Conservation (phyloP, 2,888 invertebrate genomes). For the Drosophila tripunctata region DNA sequence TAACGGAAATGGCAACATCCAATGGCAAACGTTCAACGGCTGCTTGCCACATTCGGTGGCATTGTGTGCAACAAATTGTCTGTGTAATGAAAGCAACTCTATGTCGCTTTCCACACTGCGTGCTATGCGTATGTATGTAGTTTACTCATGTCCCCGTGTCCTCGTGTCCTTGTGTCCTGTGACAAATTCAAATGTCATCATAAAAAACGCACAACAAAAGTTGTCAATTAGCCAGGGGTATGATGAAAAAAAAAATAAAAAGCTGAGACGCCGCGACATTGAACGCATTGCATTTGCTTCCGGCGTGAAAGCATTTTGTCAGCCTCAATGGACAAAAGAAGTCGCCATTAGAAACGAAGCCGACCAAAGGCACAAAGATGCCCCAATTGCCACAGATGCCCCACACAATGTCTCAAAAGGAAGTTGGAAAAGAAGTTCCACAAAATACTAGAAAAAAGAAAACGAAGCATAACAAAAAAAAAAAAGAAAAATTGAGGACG, state of each 20-base stretch:
- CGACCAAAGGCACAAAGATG: background rate
- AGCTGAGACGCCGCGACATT: slow-evolving; percentile 29
- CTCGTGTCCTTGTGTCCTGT: slow-evolving; percentile 51
- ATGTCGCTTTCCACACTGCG: background rate
- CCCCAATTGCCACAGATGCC: too few species aligned
- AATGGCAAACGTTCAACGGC: slow-evolving; percentile 14
- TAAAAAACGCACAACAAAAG: slow-evolving; percentile 58
- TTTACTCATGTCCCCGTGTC: too few species aligned
- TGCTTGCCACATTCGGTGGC: slow-evolving; percentile 29
- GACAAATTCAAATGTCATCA: slow-evolving; percentile 67
- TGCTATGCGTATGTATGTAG: slow-evolving; percentile 23
- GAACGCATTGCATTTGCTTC: slow-evolving; percentile 76
- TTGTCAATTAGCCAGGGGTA: slow-evolving; percentile 63
- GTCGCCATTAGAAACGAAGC: background rate
- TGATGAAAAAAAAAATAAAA: background rate
- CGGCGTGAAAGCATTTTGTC: slow-evolving; percentile 79
- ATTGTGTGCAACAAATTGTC: slow-evolving; percentile 72
- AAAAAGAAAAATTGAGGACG: too few species aligned
- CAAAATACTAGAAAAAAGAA: background rate
- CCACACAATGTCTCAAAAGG: slow-evolving; percentile 20
- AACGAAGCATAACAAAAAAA: background rate
- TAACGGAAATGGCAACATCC: slow-evolving; percentile 57
- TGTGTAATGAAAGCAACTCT: slow-evolving; percentile 64
- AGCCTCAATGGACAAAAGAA: slow-evolving; percentile 61
- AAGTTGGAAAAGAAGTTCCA: background rate